These are phyloP conservation scores for Holacanthus passer DNA, from an alignment of 2,113 vertebrate species.

Conservation along the genomic window DNA sequence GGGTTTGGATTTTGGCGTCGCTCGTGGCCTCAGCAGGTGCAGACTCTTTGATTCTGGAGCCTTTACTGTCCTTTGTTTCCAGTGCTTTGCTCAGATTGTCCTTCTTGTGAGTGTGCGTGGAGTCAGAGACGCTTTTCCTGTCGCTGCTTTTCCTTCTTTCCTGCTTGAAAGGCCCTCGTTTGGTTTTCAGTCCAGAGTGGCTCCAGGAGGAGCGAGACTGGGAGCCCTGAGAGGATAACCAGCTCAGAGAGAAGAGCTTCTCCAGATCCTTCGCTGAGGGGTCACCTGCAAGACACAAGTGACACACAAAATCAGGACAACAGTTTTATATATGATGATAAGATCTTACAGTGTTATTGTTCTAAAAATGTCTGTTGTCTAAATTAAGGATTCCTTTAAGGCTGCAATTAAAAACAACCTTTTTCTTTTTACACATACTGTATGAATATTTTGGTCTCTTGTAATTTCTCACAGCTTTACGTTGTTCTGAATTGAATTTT, in stretches of 20 bases:
- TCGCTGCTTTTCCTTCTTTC: conserved; percentile 81
- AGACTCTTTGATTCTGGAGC: background rate
- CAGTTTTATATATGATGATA: too few relatives aligned
- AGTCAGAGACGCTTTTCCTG: conserved; percentile 79
- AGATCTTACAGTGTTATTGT: too few relatives aligned
- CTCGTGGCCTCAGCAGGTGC: background rate
- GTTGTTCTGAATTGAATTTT: too few relatives aligned
- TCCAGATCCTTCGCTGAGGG: conserved; percentile 78
- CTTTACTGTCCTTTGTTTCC: conserved; percentile 42
- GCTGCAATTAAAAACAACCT: too few relatives aligned
- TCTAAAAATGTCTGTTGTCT: too few relatives aligned
- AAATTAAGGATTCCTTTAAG: too few relatives aligned
- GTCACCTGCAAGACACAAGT: conserved; percentile 45
- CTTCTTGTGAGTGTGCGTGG: conserved; percentile 46
- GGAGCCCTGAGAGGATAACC: conserved; percentile 81
- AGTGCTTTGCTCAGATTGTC: conserved; percentile 38
- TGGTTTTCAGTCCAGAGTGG: conserved; percentile 78
- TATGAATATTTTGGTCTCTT: too few relatives aligned
- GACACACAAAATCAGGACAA: background rate
- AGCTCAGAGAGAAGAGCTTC: conserved; percentile 85
- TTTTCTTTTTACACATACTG: too few relatives aligned
- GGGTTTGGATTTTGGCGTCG: background rate
- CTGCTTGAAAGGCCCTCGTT: conserved; percentile 33
- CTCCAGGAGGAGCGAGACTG: conserved; percentile 86
- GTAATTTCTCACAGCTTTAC: too few relatives aligned